Percentiles rank a stretch among this genome's conserved stretches.
Conservation (phyloP, 2,113 vertebrate genomes). For the Agapornis roseicollis region DNA sequence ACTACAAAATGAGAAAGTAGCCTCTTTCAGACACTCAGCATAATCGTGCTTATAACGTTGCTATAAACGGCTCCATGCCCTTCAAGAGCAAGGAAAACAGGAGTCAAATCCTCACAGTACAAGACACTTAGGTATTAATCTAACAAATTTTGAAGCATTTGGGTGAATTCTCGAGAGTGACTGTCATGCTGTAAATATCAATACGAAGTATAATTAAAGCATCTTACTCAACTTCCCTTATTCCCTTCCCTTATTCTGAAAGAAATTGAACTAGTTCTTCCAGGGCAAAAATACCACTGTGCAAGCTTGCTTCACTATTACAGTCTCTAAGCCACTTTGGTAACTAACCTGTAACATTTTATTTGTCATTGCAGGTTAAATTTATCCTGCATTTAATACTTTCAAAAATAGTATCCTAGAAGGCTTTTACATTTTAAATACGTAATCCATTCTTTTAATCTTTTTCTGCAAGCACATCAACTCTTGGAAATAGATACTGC, state of each 20-base stretch:
- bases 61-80: neutral
- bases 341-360: neutral
- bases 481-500: neutral
- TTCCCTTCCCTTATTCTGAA: neutral
- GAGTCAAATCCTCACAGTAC: neutral
- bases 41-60: fast-evolving
- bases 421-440: neutral
- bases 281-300: neutral
- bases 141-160: neutral
- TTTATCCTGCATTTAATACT: neutral
- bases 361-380: neutral
- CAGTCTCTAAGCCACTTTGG: neutral
- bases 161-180: neutral
- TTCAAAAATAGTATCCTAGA: neutral
- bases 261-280: neutral
- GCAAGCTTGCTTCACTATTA: neutral
- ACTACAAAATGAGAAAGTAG: neutral
- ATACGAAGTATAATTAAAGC: neutral
- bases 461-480: neutral
- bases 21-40: neutral
- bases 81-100: neutral
- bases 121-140: neutral
- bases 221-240: neutral
- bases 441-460: neutral
- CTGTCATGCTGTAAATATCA: neutral